Evolutionary conservation across 2,797 vertebrate genomes (phyloP).

Genomic region (Leptoclinus maculatus): DNA sequence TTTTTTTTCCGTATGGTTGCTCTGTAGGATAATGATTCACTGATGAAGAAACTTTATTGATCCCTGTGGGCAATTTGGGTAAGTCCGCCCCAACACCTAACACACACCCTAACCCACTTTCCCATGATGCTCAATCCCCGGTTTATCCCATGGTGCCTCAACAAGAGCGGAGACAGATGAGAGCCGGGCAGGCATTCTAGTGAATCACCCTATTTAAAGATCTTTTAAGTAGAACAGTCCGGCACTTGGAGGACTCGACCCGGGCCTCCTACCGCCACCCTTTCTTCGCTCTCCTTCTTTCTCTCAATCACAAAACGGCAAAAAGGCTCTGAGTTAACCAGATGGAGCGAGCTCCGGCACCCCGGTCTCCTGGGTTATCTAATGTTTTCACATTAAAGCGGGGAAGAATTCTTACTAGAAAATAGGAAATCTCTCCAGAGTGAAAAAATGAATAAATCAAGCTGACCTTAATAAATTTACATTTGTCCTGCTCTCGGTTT

Average conservation of each 20-base stretch:
- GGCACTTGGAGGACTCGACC: conserved; percentile 78
- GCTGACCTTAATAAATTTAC: conserved; percentile 57
- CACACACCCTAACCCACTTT: conserved; percentile 59
- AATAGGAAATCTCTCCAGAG: conserved; percentile 30
- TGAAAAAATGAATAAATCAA: conserved; percentile 13
- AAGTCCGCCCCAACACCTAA: conserved; percentile 23
- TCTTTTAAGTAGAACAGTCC: conserved; percentile 81
- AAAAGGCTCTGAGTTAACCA: conserved; percentile 37
- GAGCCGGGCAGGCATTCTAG: conserved; percentile 60
- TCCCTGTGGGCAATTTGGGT: conserved; percentile 4
- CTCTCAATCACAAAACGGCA: conserved; percentile 42
- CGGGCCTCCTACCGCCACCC: conserved; percentile 40
- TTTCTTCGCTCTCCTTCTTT: conserved; percentile 22
- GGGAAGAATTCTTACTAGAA: conserved; percentile 6
- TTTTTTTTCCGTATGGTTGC: conserved; percentile 8
- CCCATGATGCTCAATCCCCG: conserved; percentile 50
- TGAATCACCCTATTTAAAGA: conserved; percentile 82
- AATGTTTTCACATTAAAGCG: conserved; percentile 36
- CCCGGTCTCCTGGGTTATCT: conserved; percentile 33
- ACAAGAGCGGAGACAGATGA: conserved; percentile 70
- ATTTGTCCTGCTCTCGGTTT: conserved; percentile 53
- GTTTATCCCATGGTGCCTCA: conserved; percentile 49
- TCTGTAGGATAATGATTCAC: conserved; percentile 16
- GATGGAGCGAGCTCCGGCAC: conserved; percentile 8
- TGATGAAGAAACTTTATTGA: conserved; percentile 37